Conservation (phyloP, 2,797 vertebrate genomes). For the Rhincodon typus region DNA sequence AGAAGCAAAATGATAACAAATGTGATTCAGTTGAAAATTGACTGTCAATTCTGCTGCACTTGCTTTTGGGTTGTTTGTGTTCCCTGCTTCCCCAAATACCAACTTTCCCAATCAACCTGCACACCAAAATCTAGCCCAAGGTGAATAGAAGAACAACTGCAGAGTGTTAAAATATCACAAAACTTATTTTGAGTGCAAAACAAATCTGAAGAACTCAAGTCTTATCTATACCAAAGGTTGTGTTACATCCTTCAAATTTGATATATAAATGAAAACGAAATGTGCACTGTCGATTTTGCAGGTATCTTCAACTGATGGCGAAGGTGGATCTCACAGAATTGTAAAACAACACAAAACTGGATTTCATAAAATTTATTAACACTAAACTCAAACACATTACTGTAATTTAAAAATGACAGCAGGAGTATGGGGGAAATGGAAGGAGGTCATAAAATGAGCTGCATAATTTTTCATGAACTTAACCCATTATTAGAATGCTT, state of each 20-base stretch:
- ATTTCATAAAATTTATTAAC: not conserved
- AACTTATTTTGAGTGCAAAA: not conserved
- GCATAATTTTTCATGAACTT: not conserved
- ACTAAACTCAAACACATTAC: not conserved
- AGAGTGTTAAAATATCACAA: not conserved
- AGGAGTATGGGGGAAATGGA: not conserved
- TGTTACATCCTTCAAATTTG: not conserved
- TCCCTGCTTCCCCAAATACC: not conserved
- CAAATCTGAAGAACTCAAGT: not conserved
- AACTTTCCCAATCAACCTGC: not conserved
- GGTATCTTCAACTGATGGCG: not conserved
- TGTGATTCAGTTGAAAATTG: not conserved
- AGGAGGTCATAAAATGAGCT: not conserved
- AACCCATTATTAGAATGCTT: not conserved
- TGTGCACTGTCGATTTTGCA: not conserved
- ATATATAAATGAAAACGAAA: not conserved
- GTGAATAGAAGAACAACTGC: not conserved
- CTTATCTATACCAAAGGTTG: not conserved
- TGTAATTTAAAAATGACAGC: not conserved
- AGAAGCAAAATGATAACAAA: conserved; percentile 24
- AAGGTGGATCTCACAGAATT: not conserved
- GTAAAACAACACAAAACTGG: not conserved
- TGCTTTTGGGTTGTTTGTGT: not conserved
- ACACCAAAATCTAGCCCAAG: not conserved
- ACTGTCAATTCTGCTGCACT: not conserved